Evolutionary conservation across 2,888 invertebrate genomes (phyloP), one percentile per base, ranked within the genome.

Genomic region (Orthonevra nobilis): DNA sequence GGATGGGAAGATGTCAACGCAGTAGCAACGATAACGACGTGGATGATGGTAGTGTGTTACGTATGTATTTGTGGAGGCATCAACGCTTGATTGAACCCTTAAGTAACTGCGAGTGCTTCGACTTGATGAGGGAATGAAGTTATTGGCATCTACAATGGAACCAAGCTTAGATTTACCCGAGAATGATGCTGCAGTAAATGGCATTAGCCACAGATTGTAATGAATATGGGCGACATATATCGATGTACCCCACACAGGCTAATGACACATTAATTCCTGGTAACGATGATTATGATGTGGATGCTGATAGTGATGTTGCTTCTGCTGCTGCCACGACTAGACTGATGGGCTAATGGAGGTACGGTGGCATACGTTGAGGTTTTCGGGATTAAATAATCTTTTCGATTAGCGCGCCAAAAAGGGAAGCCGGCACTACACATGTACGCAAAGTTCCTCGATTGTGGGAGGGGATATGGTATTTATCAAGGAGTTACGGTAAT

Each of bases 131-230:
- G 12, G 42, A 40, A 26, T 23, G 46, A 54, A 54, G 52, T 34
- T 26, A 52, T 34, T 40, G 44, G 12, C 54, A 44, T 38, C 54
- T 23, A 56, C 54, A 46, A 46, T 56, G 26, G 52, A 52, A 28
- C 20, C 9, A 14, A 48, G 15, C 28, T 26, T 12, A 23, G n/a
- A n/a, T n/a, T n/a, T 26, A 20, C 48, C 30, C 14, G 19, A 23
- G 63, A 63, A 26, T 66, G 52, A 61, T 54, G 61, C 50, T 56
- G 23, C 38, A 64, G 50, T 63, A 58, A 58, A 63, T 63, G 50
- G 23, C 54, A 75, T 75, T 69, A 69, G 54, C 69, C 69, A 63
- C 75, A 63, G 32, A 54, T 61, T 42, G 20, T 68, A 68, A 61
- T 54, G 61, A 38, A 46, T 74, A 32, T 61, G 60, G 44, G 44